Evolutionary conservation across 2,113 vertebrate genomes (phyloP).

Genomic region (Sylvietta virens): DNA sequence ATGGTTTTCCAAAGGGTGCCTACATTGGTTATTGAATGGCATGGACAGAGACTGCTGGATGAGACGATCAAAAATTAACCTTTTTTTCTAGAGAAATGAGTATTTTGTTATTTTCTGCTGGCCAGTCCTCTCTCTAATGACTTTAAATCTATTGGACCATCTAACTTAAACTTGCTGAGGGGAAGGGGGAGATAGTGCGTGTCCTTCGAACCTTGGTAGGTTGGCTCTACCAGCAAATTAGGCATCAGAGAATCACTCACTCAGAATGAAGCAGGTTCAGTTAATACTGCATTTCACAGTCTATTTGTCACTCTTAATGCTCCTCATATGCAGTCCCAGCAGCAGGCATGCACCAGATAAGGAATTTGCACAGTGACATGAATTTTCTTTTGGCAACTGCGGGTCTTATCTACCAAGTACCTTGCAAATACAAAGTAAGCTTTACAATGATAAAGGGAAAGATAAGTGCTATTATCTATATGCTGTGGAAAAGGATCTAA

Average conservation of each 20-base stretch:
- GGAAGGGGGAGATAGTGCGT: neutral
- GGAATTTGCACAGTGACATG: neutral
- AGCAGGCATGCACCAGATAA: neutral
- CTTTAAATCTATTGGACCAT: neutral
- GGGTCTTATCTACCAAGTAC: neutral
- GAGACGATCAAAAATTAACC: neutral
- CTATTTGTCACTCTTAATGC: neutral
- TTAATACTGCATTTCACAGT: neutral
- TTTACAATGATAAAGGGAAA: neutral
- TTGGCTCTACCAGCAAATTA: neutral
- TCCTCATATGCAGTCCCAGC: neutral
- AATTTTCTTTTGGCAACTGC: neutral
- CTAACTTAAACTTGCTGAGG: accelerated
- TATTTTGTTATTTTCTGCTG: neutral
- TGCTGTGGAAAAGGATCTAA: neutral
- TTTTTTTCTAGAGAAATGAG: neutral
- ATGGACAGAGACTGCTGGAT: neutral
- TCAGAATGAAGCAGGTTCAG: neutral
- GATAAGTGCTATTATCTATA: neutral
- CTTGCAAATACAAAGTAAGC: neutral
- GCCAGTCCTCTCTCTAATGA: neutral
- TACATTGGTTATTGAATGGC: neutral
- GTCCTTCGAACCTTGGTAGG: neutral
- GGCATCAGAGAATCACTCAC: neutral
- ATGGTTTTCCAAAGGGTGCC: neutral